Conservation (phyloP, 2,888 invertebrate species). For the Drosophila lutescens region DNA sequence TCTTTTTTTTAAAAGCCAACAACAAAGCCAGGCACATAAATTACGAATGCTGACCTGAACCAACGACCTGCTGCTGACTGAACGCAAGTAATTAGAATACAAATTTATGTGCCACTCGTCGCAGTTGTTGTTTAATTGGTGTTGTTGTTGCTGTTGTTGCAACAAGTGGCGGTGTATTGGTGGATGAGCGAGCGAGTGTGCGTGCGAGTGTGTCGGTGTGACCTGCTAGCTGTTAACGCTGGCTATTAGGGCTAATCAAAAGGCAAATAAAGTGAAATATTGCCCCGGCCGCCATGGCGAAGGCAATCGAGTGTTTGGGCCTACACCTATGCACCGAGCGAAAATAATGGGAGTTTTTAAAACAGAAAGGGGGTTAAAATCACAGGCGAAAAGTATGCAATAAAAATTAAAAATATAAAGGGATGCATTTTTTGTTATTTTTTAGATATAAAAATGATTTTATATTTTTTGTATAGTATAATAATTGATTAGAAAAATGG, state of each 20-base stretch:
- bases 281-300: constrained; percentile 18
- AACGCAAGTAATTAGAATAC: constrained; percentile 68
- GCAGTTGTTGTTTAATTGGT: constrained; percentile 15
- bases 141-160: constrained; percentile 31
- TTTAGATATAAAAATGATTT: too few relatives aligned
- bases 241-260: constrained; percentile 77
- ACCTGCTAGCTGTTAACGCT: constrained; percentile 44
- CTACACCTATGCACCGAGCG: constrained; percentile 9
- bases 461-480: too few relatives aligned
- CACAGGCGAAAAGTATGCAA: neutral
- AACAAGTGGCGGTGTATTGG: constrained; percentile 48
- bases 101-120: constrained; percentile 66
- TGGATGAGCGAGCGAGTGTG: constrained; percentile 21
- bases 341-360: neutral
- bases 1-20: constrained; percentile 54
- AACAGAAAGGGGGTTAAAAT: too few relatives aligned
- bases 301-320: constrained; percentile 38
- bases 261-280: constrained; percentile 73
- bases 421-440: too few relatives aligned
- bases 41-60: constrained; percentile 49
- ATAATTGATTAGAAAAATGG: too few relatives aligned
- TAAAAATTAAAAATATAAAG: too few relatives aligned
- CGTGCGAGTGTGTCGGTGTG: constrained; percentile 28
- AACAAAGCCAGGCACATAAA: constrained; percentile 58
- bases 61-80: constrained; percentile 53